These are phyloP conservation scores for Gadus macrocephalus DNA, from an alignment of 2,113 vertebrate genomes.

Conservation along the genomic window DNA sequence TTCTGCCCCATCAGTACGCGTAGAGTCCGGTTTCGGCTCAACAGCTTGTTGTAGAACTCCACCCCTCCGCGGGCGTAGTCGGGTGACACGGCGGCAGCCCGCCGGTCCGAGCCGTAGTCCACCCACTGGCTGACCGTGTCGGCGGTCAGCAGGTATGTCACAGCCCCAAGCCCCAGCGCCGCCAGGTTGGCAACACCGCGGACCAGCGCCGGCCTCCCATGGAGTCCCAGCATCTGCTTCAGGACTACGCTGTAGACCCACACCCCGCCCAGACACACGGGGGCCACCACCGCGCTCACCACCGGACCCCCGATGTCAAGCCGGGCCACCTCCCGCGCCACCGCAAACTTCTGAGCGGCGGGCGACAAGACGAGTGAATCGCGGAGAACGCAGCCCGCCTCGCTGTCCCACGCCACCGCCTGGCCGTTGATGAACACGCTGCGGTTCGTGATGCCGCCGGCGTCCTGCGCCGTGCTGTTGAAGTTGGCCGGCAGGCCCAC, in stretches of 20 bases:
- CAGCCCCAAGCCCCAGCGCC: constrained; percentile 64
- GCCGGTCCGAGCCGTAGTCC: constrained; percentile 79
- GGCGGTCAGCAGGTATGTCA: constrained; percentile 71
- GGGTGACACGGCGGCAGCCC: constrained; percentile 74
- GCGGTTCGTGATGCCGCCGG: constrained; percentile 69
- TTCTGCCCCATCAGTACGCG: constrained; percentile 79
- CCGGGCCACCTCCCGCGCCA: constrained; percentile 82
- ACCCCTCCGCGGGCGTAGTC: constrained; percentile 82
- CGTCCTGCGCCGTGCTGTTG: constrained; percentile 66
- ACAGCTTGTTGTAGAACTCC: constrained; percentile 90
- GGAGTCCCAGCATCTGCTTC: constrained; percentile 80
- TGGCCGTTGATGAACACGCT: constrained; percentile 76
- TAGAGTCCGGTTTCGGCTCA: constrained; percentile 79
- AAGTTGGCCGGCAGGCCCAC: constrained; percentile 88
- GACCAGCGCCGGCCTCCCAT: constrained; percentile 64
- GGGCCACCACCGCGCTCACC: constrained; percentile 73
- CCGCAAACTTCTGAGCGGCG: constrained; percentile 83
- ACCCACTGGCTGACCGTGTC: constrained; percentile 77
- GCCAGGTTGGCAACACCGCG: constrained; percentile 69
- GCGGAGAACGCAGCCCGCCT: constrained; percentile 67
- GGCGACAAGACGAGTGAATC: constrained; percentile 78
- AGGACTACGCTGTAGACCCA: constrained; percentile 72
- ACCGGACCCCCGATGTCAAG: constrained; percentile 70
- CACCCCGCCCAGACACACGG: constrained; percentile 76
- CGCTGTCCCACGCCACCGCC: constrained; percentile 79